Conservation (phyloP, 2,113 vertebrate species). For the Speoplatyrhinus poulsoni region DNA sequence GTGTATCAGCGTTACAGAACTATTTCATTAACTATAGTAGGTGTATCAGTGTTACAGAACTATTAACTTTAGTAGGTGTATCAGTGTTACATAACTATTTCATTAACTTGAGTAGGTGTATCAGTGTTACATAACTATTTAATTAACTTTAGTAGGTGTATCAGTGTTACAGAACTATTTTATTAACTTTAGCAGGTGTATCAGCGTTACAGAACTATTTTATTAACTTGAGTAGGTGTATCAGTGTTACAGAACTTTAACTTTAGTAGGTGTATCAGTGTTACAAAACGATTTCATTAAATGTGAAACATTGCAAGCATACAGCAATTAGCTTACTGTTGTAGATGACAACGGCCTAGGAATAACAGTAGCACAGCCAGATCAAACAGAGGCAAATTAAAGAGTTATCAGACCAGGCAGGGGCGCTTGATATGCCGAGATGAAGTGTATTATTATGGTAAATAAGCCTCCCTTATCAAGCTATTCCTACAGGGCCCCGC, state of each 20-base stretch:
- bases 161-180: slow-evolving; percentile 32
- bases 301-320: slow-evolving; percentile 57
- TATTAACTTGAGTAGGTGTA: slow-evolving; percentile 16
- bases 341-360: slow-evolving; percentile 56
- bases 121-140: slow-evolving; percentile 22
- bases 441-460: slow-evolving; percentile 68
- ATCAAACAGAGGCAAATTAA: slow-evolving; percentile 71
- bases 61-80: slow-evolving; percentile 17
- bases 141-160: slow-evolving; percentile 15
- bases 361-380: slow-evolving; percentile 51
- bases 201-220: slow-evolving; percentile 3
- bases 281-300: slow-evolving; percentile 42
- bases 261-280: slow-evolving; percentile 16
- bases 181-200: slow-evolving; percentile 4
- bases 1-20: slow-evolving; percentile 29
- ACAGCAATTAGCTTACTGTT: slow-evolving; percentile 67
- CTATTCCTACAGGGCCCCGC: slow-evolving; percentile 54
- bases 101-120: slow-evolving; percentile 15
- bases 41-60: slow-evolving; percentile 29
- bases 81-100: slow-evolving; percentile 30
- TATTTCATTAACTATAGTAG: slow-evolving; percentile 4
- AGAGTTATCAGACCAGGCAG: slow-evolving; percentile 62
- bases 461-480: slow-evolving; percentile 61
- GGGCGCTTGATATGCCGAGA: slow-evolving; percentile 69
- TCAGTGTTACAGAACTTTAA: slow-evolving; percentile 21